Percentiles rank a stretch among this genome's conserved stretches.
These are phyloP conservation scores for Caenorhabditis sp. DNA, from an alignment of 2,888 invertebrate species.

Conservation along the genomic window DNA sequence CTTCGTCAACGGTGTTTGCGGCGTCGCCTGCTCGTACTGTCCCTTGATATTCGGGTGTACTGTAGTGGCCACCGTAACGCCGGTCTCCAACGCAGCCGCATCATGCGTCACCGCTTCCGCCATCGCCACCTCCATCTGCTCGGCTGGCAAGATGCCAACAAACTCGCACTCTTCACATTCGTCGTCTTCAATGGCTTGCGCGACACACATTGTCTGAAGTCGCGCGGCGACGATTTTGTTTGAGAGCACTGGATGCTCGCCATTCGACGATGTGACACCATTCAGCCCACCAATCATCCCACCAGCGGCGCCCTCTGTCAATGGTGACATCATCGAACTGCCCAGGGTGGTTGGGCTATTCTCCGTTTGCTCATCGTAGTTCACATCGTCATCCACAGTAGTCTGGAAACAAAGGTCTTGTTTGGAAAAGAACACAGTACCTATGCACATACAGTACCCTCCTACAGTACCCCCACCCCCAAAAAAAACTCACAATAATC, in stretches of 20 bases:
- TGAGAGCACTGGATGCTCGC: no score
- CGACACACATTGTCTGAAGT: slow-evolving; percentile 20
- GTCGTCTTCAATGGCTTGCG: slow-evolving; percentile 44
- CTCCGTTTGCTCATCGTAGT: slow-evolving; percentile 37
- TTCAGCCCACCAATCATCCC: background rate
- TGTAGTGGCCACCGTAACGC: slow-evolving; percentile 81
- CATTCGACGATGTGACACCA: no score
- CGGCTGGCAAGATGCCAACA: slow-evolving; percentile 84
- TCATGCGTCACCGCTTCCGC: slow-evolving; percentile 88
- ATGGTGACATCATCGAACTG: slow-evolving; percentile 41
- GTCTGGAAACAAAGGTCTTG: slow-evolving; percentile 14
- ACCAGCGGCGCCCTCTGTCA: slow-evolving; percentile 36
- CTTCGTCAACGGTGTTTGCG: slow-evolving; percentile 33
- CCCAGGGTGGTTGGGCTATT: slow-evolving; percentile 26
- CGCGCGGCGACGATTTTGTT: no score
- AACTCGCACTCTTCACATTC: slow-evolving; percentile 82
- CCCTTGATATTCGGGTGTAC: slow-evolving; percentile 74
- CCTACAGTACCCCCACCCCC: background rate
- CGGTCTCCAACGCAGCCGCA: slow-evolving; percentile 80
- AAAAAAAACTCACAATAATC: slow-evolving; percentile 54
- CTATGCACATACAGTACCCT: no score
- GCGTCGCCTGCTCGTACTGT: slow-evolving; percentile 23
- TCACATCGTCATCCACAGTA: slow-evolving; percentile 34
- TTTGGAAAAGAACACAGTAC: no score
- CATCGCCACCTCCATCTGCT: slow-evolving; percentile 80